These are phyloP conservation scores for Eupithecia inturbata DNA, from an alignment of 2,888 invertebrate genomes.

Conservation along the genomic window DNA sequence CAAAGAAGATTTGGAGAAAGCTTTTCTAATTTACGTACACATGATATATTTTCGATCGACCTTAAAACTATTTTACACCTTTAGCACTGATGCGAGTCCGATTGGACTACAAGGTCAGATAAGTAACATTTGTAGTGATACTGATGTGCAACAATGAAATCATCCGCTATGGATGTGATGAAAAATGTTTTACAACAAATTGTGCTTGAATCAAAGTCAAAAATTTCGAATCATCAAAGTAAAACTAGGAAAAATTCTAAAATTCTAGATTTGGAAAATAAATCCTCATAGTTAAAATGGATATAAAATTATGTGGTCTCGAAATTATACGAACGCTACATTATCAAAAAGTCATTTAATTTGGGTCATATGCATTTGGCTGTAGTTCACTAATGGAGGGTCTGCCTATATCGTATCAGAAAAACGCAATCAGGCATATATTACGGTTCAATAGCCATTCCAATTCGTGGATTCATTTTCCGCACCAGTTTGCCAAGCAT, in stretches of 20 bases:
- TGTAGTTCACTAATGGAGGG: not conserved
- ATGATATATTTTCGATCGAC: not conserved
- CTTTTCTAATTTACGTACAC: not conserved
- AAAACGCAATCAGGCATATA: slow-evolving; percentile 21
- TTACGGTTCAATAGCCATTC: slow-evolving; percentile 3
- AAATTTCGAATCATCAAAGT: too few species aligned
- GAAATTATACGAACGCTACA: slow-evolving; percentile 1
- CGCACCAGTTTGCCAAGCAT: slow-evolving; percentile 5
- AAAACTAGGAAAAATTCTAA: too few species aligned
- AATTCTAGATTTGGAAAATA: not conserved
- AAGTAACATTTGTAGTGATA: not conserved
- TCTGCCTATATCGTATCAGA: slow-evolving; percentile 1
- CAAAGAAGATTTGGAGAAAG: not conserved
- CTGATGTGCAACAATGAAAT: not conserved
- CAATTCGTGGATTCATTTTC: slow-evolving; percentile 10
- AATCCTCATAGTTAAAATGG: not conserved
- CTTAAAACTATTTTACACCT: not conserved
- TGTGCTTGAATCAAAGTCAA: too few species aligned
- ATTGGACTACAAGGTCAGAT: not conserved
- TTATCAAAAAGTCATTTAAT: slow-evolving; percentile 12
- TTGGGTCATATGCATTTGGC: slow-evolving; percentile 3
- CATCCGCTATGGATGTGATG: too few species aligned
- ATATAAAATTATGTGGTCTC: not conserved
- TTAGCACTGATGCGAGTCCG: not conserved
- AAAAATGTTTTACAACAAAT: too few species aligned